phyloP scores from a whole-genome alignment of 37 sponge, comb jelly and placozoan genomes.

The Ephydatia muelleri region DNA sequence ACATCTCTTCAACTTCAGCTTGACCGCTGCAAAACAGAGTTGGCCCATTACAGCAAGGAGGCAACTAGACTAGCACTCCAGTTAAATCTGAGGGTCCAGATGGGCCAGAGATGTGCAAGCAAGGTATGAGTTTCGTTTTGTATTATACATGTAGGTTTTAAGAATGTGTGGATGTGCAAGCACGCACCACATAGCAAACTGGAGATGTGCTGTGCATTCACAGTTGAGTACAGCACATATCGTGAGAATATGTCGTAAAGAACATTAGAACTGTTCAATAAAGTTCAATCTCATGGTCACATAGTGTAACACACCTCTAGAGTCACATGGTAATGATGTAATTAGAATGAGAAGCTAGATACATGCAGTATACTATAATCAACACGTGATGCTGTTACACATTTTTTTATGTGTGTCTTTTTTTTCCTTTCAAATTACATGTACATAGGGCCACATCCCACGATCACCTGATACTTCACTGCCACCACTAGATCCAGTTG shows the following conservation, averaged over 20 bases:
- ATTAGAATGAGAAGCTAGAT: too few species aligned
- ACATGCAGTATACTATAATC: too few species aligned
- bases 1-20: constrained; percentile 40
- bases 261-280: too few species aligned
- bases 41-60: constrained; percentile 49
- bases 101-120: constrained; percentile 57
- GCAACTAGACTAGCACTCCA: constrained; percentile 53
- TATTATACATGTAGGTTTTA: background rate
- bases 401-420: too few species aligned
- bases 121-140: constrained; percentile 20
- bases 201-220: too few species aligned
- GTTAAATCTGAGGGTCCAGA: constrained; percentile 41
- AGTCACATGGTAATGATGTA: too few species aligned
- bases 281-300: background rate
- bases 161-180: too few species aligned
- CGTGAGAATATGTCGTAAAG: too few species aligned
- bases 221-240: too few species aligned
- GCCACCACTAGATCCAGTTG: constrained; percentile 66
- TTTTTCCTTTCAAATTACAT: background rate
- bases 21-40: constrained; percentile 14
- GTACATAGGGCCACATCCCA: constrained; percentile 39
- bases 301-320: too few species aligned
- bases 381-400: too few species aligned
- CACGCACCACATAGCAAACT: too few species aligned
- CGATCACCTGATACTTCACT: constrained; percentile 40